These are phyloP conservation scores for Drusus annulatus DNA, from an alignment of 1,140 invertebrate genomes.

Conservation along the genomic window DNA sequence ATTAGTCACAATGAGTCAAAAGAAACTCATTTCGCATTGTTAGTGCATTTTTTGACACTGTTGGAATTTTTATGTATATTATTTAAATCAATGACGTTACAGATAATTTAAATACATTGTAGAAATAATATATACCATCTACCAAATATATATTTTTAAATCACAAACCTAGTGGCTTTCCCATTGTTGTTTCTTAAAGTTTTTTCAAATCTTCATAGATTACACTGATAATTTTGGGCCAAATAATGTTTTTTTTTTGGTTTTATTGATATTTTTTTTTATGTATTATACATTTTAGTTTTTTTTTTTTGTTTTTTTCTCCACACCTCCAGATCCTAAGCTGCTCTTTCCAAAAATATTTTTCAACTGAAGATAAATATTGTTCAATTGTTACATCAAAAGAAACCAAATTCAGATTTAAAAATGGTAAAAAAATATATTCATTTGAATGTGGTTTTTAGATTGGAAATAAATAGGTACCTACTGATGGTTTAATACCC, in stretches of 20 bases:
- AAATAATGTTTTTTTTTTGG: background rate
- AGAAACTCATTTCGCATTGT: too few relatives aligned
- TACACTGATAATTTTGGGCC: conserved; percentile 21
- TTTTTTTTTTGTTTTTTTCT: background rate
- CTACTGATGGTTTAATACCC: too few relatives aligned
- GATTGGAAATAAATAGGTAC: too few relatives aligned
- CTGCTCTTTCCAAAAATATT: background rate
- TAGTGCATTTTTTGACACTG: too few relatives aligned
- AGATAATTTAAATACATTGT: too few relatives aligned
- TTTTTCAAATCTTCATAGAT: background rate
- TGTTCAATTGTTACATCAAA: background rate
- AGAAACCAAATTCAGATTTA: background rate
- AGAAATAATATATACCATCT: too few relatives aligned
- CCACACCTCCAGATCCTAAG: background rate
- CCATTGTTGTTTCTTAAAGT: conserved; percentile 8
- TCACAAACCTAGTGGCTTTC: conserved; percentile 6
- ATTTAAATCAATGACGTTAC: too few relatives aligned
- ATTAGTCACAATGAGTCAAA: too few relatives aligned
- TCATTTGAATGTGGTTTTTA: too few relatives aligned
- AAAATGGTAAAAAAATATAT: background rate
- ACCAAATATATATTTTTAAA: background rate
- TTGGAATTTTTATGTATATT: too few relatives aligned
- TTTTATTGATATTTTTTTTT: background rate
- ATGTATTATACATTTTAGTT: background rate
- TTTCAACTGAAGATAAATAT: background rate